Evolutionary conservation across 1,140 invertebrate species (phyloP).

Genomic region (Ostrea denselamellosa): DNA sequence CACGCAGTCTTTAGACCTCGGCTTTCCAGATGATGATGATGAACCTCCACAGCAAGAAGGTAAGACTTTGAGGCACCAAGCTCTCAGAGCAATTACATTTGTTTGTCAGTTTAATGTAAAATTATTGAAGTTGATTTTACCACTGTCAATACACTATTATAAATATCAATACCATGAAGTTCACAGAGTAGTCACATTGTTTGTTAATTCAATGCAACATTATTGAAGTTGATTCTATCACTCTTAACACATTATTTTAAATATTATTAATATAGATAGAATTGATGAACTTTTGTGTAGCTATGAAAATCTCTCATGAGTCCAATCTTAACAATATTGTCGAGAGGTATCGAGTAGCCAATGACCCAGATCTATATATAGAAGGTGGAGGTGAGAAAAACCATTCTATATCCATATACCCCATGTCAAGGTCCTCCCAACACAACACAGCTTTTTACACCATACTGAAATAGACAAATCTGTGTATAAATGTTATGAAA

Average conservation of each 20-base stretch:
- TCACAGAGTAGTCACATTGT: background rate
- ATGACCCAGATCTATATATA: conserved; percentile 20
- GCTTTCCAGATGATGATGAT: conserved; percentile 80
- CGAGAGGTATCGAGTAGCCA: conserved; percentile 16
- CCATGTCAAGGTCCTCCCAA: background rate
- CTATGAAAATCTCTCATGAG: conserved; percentile 8
- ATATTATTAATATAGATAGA: background rate
- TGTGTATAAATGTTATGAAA: background rate
- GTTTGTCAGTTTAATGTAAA: no score
- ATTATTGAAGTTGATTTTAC: no score
- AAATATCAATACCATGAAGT: no score
- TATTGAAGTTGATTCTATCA: conserved; percentile 4
- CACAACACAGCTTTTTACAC: background rate
- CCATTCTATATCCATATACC: background rate
- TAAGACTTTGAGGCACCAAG: conserved; percentile 49
- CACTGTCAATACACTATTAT: no score
- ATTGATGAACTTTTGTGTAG: conserved; percentile 15
- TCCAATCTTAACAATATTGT: conserved; percentile 20
- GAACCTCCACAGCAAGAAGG: conserved; percentile 78
- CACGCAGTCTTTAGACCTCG: conserved; percentile 78
- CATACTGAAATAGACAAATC: background rate
- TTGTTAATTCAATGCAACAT: conserved; percentile 14
- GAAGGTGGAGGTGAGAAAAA: background rate
- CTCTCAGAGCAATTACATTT: background rate
- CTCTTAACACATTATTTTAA: background rate